These are phyloP conservation scores for Schizopygopsis pylzovi DNA, from an alignment of 2,797 vertebrate species.

Conservation along the genomic window DNA sequence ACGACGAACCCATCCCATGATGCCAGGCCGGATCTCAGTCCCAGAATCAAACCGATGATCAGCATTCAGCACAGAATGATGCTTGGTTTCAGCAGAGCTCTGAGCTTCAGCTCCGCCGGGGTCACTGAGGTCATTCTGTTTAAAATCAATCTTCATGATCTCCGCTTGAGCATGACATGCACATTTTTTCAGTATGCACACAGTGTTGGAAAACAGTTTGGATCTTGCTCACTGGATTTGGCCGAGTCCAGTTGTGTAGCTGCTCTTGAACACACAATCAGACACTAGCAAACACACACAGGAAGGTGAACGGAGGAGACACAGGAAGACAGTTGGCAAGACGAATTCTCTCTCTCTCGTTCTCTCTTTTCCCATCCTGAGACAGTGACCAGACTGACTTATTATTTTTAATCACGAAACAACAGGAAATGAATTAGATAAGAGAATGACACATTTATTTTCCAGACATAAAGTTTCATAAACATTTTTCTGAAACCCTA, in stretches of 20 bases:
- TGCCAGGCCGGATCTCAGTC: neutral
- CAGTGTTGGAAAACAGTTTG: neutral
- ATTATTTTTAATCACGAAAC: slow-evolving; percentile 22
- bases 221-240: neutral
- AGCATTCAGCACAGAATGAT: neutral
- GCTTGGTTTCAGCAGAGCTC: neutral
- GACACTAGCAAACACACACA: slow-evolving; percentile 34
- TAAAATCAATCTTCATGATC: neutral
- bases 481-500: neutral
- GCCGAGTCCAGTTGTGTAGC: neutral
- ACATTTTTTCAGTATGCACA: too few relatives aligned
- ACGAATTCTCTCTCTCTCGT: neutral
- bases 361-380: slow-evolving; percentile 10
- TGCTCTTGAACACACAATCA: slow-evolving; percentile 4
- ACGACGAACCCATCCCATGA: neutral
- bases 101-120: neutral
- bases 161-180: neutral
- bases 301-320: slow-evolving; percentile 23
- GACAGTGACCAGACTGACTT: slow-evolving; percentile 19
- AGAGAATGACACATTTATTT: neutral
- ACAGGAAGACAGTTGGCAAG: slow-evolving; percentile 33
- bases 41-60: neutral
- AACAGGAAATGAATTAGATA: slow-evolving; percentile 36
- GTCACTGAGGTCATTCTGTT: slow-evolving; percentile 16
- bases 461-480: neutral